phyloP scores from a whole-genome alignment of 2,888 invertebrate species.

The Itoplectis maculator region DNA sequence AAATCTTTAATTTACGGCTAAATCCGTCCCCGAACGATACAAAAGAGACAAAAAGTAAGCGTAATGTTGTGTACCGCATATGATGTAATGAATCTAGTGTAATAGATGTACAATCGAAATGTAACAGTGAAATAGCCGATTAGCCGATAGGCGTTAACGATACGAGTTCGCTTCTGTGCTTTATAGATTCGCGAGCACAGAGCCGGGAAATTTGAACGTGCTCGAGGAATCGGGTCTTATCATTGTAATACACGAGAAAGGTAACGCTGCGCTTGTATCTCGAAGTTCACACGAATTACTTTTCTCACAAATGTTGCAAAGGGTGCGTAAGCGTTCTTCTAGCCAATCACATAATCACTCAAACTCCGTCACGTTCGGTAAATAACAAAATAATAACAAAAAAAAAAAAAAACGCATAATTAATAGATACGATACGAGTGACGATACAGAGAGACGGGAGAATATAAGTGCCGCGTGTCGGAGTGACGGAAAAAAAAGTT shows the following conservation, averaged over 20 bases:
- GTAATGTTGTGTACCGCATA: conserved; percentile 73
- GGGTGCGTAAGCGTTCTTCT: conserved; percentile 13
- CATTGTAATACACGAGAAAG: conserved; percentile 14
- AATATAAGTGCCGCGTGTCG: conserved; percentile 9
- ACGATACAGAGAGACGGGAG: not conserved
- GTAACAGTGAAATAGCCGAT: conserved; percentile 74
- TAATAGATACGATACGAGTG: conserved; percentile 35
- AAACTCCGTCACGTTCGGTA: conserved; percentile 40
- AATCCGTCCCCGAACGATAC: conserved; percentile 78
- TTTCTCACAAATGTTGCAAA: conserved; percentile 20
- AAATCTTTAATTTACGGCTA: conserved; percentile 73
- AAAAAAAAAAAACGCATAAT: conserved; percentile 30
- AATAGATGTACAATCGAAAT: conserved; percentile 73
- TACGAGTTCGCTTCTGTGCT: conserved; percentile 32
- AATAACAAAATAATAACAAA: too few relatives aligned
- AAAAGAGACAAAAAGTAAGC: conserved; percentile 57
- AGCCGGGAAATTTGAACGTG: not conserved
- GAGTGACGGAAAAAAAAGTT: conserved; percentile 6
- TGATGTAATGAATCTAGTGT: conserved; percentile 56
- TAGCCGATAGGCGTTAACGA: conserved; percentile 60
- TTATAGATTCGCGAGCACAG: conserved; percentile 34
- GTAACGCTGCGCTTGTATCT: conserved; percentile 21
- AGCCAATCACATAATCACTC: conserved; percentile 36
- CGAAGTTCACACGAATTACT: conserved; percentile 4
- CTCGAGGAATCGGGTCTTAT: conserved; percentile 12